phyloP scores from a whole-genome alignment of 2,888 invertebrate genomes.

The Phengaris arion region DNA sequence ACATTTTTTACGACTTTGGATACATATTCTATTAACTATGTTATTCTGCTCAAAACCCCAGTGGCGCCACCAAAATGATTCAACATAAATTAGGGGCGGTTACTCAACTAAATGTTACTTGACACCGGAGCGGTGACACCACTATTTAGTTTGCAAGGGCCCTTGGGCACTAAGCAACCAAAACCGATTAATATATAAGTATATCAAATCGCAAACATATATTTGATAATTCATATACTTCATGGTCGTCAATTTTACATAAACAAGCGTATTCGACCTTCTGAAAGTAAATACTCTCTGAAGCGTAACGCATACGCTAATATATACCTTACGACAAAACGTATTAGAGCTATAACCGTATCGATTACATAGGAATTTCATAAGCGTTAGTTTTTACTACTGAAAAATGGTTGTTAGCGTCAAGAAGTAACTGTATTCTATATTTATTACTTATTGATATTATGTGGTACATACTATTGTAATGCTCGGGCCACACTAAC shows the following conservation, averaged over 20 bases:
- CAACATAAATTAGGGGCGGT: too few relatives aligned
- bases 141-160: too few relatives aligned
- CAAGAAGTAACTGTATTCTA: neutral
- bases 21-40: too few relatives aligned
- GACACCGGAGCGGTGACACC: too few relatives aligned
- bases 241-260: conserved; percentile 22
- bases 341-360: neutral
- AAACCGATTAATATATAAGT: neutral
- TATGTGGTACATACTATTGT: neutral
- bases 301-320: conserved; percentile 30
- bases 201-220: neutral
- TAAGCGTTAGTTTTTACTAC: neutral
- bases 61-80: too few relatives aligned
- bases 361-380: neutral
- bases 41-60: too few relatives aligned
- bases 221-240: conserved; percentile 19
- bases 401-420: conserved; percentile 6
- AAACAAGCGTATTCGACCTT: conserved; percentile 32
- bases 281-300: conserved; percentile 32
- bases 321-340: neutral
- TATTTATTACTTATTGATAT: neutral
- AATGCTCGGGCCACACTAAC: neutral
- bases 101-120: too few relatives aligned
- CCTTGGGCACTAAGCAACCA: too few relatives aligned
- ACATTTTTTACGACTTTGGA: too few relatives aligned